These are phyloP conservation scores for Notarius lentiginosus DNA, from an alignment of 2,113 vertebrate genomes.

Conservation along the genomic window DNA sequence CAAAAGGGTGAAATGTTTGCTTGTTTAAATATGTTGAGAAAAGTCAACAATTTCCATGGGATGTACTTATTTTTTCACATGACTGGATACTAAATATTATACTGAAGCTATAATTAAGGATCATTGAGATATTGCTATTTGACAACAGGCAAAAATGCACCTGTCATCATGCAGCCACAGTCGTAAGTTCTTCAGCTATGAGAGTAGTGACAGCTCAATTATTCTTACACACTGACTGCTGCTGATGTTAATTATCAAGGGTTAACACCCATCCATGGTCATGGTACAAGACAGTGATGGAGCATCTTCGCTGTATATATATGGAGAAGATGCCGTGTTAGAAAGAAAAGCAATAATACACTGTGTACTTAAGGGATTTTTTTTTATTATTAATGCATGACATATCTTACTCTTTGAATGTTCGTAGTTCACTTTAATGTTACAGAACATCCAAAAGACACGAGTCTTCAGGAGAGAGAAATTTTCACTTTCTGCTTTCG, in stretches of 20 bases:
- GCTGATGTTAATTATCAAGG: constrained; percentile 51
- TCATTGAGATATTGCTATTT: constrained; percentile 32
- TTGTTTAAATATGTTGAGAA: no score
- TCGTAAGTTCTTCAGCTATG: constrained; percentile 45
- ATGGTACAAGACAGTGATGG: constrained; percentile 14
- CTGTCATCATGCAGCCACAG: constrained; percentile 36
- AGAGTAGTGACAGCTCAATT: constrained; percentile 50
- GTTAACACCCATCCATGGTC: constrained; percentile 35
- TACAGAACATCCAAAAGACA: background rate
- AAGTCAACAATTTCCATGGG: no score
- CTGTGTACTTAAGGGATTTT: background rate
- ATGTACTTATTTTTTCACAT: no score
- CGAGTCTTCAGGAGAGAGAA: background rate
- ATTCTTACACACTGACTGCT: constrained; percentile 42
- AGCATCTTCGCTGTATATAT: constrained; percentile 1
- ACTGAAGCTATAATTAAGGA: background rate
- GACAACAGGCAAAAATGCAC: constrained; percentile 32
- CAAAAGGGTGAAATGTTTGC: no score
- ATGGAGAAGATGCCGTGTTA: background rate
- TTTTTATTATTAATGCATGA: background rate
- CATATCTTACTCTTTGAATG: background rate
- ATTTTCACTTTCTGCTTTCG: background rate
- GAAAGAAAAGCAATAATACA: background rate
- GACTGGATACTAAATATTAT: background rate
- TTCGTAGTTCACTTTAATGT: background rate